Evolutionary conservation across 2,113 vertebrate species (phyloP), one percentile per base, ranked within the genome.

Genomic region (Brienomyrus brachyistius): DNA sequence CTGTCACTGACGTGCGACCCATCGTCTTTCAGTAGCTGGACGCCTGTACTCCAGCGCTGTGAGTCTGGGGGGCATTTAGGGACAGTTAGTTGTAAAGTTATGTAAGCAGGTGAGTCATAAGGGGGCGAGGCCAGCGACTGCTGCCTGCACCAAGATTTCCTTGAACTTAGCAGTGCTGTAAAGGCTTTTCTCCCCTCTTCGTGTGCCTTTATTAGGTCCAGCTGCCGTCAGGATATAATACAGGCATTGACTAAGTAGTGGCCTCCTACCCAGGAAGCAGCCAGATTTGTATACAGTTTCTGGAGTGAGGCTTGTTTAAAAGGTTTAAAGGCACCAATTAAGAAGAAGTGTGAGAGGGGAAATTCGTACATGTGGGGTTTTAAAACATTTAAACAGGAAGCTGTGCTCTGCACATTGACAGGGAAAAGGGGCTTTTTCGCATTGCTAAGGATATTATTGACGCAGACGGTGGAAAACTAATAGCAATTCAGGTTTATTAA

Each of bases 251-350:
- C 90, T 93, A 91, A 90, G 91, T 91, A 92, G 90, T 91, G 91
- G 90, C 91, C 90, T 92, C 74, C 31, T 90, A 92, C 91, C 92
- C 92, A 90, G 91, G 90, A 77, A 89, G 82, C 88, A 91, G 92
- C 91, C 92, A 93, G 91, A 90, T 92, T 90, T 93, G 93, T 93
- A 90, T 91, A 91, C 90, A 89, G 93, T 91, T 91, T 91, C 92
- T 89, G 56, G 92, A 93, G 91, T 92, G 92, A 92, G 91, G 91
- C 70, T 91, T 93, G 94, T 93, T 94, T 92, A 93, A 94, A 95
- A 95, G 92, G 88, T 89, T 94, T 94, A 93, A 94, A 93, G 93
- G 91, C 90, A 87, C 45, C 91, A 92, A 93, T 93, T 92, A 95
- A 93, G 90, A 90, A 91, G 92, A 91, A 88, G 91, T 91, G 90